These are phyloP conservation scores for Carcharodon carcharias DNA, from an alignment of 2,797 vertebrate species.

Conservation along the genomic window DNA sequence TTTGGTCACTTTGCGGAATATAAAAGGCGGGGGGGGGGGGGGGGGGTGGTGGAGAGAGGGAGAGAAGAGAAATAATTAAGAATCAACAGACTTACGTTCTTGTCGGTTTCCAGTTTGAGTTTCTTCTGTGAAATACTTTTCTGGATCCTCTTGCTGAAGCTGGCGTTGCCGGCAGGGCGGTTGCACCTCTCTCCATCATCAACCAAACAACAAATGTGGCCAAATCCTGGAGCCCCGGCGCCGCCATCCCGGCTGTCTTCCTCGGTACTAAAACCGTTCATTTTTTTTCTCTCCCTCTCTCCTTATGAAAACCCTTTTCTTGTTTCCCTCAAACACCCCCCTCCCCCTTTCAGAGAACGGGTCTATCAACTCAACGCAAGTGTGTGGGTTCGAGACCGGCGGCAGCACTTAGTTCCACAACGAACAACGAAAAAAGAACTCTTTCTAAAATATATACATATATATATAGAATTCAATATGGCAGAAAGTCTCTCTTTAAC, in stretches of 20 bases:
- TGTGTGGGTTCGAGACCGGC: not conserved
- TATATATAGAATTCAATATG: slow-evolving; percentile 25
- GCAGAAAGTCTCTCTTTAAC: slow-evolving; percentile 22
- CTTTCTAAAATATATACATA: not conserved
- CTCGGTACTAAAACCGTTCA: slow-evolving; percentile 63
- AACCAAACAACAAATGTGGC: slow-evolving; percentile 61
- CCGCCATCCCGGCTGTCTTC: slow-evolving; percentile 57
- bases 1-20: not conserved
- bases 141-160: slow-evolving; percentile 71
- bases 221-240: slow-evolving; percentile 42
- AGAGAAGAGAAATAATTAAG: too few relatives aligned
- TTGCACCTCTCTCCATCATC: slow-evolving; percentile 65
- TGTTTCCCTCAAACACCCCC: not conserved
- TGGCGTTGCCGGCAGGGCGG: slow-evolving; percentile 65
- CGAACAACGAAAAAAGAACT: not conserved
- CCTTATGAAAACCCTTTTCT: not conserved
- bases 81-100: slow-evolving; percentile 58
- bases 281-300: slow-evolving; percentile 39
- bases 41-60: too few relatives aligned
- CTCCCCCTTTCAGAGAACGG: not conserved
- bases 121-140: slow-evolving; percentile 74
- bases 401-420: not conserved
- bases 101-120: slow-evolving; percentile 70
- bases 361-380: not conserved
- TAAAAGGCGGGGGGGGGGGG: not conserved